A percentile compares a stretch with the other conserved stretches of the same genome.
These are phyloP conservation scores for Amphiduros pacificus DNA, from an alignment of 2,888 invertebrate species.

Conservation along the genomic window DNA sequence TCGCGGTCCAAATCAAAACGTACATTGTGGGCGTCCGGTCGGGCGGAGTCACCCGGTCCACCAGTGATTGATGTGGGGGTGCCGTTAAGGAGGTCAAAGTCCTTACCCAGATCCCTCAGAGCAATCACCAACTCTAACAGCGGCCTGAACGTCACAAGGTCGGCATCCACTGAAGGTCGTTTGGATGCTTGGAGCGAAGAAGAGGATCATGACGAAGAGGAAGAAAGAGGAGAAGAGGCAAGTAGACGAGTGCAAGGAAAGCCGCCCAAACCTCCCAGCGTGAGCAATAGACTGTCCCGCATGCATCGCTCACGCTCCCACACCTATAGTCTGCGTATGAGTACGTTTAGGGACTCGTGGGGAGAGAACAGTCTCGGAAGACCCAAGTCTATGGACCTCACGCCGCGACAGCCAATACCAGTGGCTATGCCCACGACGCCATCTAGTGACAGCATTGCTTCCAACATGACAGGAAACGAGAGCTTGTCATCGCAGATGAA, in stretches of 20 bases:
- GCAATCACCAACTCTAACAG: slow-evolving; percentile 1
- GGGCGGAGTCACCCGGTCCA: slow-evolving; percentile 23
- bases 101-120: slow-evolving; percentile 26
- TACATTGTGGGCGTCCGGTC: slow-evolving; percentile 24
- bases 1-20: slow-evolving; percentile 14
- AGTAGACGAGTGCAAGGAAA: background rate
- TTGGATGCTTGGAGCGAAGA: slow-evolving; percentile 17
- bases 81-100: slow-evolving; percentile 18
- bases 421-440: slow-evolving; percentile 17
- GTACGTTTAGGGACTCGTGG: background rate
- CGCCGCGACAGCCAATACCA: slow-evolving; percentile 8
- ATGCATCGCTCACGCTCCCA: slow-evolving; percentile 12
- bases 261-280: slow-evolving; percentile 1
- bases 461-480: background rate
- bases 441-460: slow-evolving; percentile 7
- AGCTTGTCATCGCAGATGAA: slow-evolving; percentile 13
- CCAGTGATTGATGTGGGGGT: slow-evolving; percentile 20
- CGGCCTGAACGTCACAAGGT: slow-evolving; percentile 1
- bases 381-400: slow-evolving; percentile 10
- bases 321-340: background rate
- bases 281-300: background rate
- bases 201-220: background rate
- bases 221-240: slow-evolving; percentile 1
- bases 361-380: background rate
- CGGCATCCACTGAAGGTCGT: slow-evolving; percentile 24